Base-by-base conservation (phyloP, 1,140 invertebrate genomes). In the Diplogasteroides magnus region DNA sequence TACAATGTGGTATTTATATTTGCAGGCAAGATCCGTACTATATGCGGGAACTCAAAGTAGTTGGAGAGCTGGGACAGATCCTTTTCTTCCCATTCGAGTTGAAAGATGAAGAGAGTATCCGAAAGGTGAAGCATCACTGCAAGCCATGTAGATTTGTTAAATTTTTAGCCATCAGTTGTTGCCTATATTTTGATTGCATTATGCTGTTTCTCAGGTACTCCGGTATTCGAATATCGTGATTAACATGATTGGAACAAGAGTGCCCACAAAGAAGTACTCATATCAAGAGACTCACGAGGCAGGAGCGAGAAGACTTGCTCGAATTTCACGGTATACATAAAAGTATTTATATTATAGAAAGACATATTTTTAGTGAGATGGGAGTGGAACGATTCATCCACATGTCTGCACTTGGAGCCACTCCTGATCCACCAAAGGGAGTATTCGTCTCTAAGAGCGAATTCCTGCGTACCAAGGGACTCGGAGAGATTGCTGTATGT, bases 191-290 rank as follows among this genome's bases (percentile, higher is more conserved):
- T n/a, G n/a, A n/a, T n/a, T n/a, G n/a, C n/a, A n/a, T n/a, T n/a
- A n/a, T n/a, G n/a, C n/a, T n/a, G n/a, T n/a, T 48, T 11, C 19
- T 19, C 37, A 90, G 84, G 90, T 89, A 14, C 87, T 98, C 2
- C 90, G 91, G 78, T 91, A 98, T 85, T 98, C 95, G 0, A 97
- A 98, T 86, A 91, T 98, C 70, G 96, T 98, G 0, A 89, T 99
- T 73, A 99, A 99, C 85, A 86, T 97, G 48, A 88, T 98, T 77
- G 94, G 95, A 27, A 86, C 90, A 64, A 90, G 95, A 74, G 93
- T 89, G 86, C 91, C 95, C 84, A 98, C 95, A 0, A 90, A 87
- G 28, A 94, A 94, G 82, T 96, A 90, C 73, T 88, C 85, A 60
- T 93, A 88, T 79, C 84, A 90, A 31, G 90, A 94, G 13, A 77